Conservation (phyloP, 2,113 vertebrate species). For the Engystomops pustulosus region DNA sequence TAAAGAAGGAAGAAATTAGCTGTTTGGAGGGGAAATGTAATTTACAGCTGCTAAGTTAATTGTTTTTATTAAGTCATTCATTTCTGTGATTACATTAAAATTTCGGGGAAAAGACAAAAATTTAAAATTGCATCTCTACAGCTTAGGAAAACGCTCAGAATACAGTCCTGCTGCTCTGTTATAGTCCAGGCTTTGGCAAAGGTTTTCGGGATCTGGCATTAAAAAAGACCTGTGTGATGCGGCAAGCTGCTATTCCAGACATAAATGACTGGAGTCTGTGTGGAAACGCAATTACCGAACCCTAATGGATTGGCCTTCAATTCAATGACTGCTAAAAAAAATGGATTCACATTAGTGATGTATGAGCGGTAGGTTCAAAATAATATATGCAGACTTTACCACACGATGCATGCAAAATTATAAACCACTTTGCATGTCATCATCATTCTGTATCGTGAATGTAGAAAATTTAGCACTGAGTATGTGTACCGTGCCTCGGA, state of each 20-base stretch:
- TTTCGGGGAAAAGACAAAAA: not conserved
- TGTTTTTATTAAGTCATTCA: constrained; percentile 2
- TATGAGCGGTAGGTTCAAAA: constrained; percentile 19
- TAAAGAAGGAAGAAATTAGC: constrained; percentile 13
- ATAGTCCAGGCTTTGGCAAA: constrained; percentile 4
- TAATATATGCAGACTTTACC: constrained; percentile 10
- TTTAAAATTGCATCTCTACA: not conserved
- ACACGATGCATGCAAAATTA: constrained; percentile 15
- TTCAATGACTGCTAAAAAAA: not conserved
- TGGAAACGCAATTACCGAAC: constrained; percentile 42
- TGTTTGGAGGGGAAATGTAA: not conserved
- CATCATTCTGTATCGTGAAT: not conserved
- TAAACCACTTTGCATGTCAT: not conserved
- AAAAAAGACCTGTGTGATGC: constrained; percentile 11
- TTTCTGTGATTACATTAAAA: not conserved
- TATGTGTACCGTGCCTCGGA: not conserved
- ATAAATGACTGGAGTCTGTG: constrained; percentile 47
- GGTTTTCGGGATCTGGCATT: not conserved
- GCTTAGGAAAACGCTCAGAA: not conserved
- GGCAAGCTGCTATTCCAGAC: constrained; percentile 44
- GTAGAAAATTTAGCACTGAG: not conserved
- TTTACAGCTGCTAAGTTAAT: not conserved
- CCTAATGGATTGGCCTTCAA: constrained; percentile 25
- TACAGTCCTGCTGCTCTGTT: not conserved
- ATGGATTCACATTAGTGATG: constrained; percentile 23